Evolutionary conservation across 2,888 invertebrate species (phyloP).

Genomic region (Chelonus formosanus): DNA sequence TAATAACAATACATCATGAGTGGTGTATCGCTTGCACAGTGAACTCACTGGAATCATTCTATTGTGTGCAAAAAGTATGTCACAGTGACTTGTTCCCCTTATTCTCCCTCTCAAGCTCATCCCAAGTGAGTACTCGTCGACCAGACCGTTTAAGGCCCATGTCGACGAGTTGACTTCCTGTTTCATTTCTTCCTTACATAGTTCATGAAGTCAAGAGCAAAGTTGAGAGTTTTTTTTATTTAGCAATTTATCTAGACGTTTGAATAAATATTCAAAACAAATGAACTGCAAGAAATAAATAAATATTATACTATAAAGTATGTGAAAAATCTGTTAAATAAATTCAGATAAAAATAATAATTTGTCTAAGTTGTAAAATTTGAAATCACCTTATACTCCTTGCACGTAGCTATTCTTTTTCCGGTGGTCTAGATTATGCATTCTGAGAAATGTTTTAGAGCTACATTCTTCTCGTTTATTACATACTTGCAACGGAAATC

Average conservation of each 20-base stretch:
- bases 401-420: no score
- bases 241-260: background rate
- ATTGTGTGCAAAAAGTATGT: conserved; percentile 44
- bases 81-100: conserved; percentile 35
- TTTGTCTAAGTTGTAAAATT: no score
- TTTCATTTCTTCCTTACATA: conserved; percentile 12
- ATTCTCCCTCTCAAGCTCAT: conserved; percentile 22
- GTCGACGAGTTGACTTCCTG: conserved; percentile 35
- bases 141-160: conserved; percentile 29
- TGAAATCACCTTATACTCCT: no score
- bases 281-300: no score
- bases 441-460: no score
- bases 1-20: conserved; percentile 29
- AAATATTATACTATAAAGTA: no score
- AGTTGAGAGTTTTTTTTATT: background rate
- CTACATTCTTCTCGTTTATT: no score
- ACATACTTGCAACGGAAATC: no score
- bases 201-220: conserved; percentile 19
- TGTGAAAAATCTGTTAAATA: no score
- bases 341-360: no score
- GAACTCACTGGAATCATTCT: conserved; percentile 35
- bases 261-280: no score
- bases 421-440: no score
- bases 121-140: conserved; percentile 2
- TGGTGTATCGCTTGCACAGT: conserved; percentile 1